Evolutionary conservation across 2,888 invertebrate genomes (phyloP), one percentile per base, ranked within the genome.

Genomic region (Aplocera efformata): DNA sequence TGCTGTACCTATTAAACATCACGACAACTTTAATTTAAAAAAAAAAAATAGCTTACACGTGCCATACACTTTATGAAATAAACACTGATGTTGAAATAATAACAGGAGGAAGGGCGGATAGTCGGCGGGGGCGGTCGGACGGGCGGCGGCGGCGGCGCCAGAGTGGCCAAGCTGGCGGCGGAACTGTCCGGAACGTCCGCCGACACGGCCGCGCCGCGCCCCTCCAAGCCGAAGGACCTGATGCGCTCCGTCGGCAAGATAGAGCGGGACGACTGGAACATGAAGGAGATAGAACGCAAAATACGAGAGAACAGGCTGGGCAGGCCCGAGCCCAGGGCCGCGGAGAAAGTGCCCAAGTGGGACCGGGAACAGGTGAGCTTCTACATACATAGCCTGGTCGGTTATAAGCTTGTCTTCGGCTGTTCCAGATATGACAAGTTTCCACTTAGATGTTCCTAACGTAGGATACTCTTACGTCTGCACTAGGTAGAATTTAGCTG

Each of bases 301-400:
- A 96, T 97, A 21, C 89, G 92, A 61, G 94, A 95, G 69, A 94
- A 92, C 64, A 91, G 92, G 63, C 85, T 92, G 68, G 92, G 93
- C 21, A 88, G 92, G 60, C 90, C 91, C 6, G 86, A 89, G 42
- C 89, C 90, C 28, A 85, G 73, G 53, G 85, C 90, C 4, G 92
- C 92, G 40, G 94, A 94, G 63, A 93, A 93, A 70, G 96, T 97
- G 35, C 97, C 97, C 6, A 96, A 96, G 74, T 97, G 97, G 97
- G 96, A 95, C 72, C 91, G 93, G 53, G 95, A 96, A 70, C 94
- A 96, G 81, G 91, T 90, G 51, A 56, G 59, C 40, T 7, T 8
- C 7, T 13, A 10, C 10, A 4, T 8, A 8, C 3, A 6, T 6
- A 26, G 6, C 1, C 24, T 6, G 6, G 6, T 25, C 33, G 4